Conservation (phyloP, 2,888 invertebrate genomes). For the Hyles lineata region DNA sequence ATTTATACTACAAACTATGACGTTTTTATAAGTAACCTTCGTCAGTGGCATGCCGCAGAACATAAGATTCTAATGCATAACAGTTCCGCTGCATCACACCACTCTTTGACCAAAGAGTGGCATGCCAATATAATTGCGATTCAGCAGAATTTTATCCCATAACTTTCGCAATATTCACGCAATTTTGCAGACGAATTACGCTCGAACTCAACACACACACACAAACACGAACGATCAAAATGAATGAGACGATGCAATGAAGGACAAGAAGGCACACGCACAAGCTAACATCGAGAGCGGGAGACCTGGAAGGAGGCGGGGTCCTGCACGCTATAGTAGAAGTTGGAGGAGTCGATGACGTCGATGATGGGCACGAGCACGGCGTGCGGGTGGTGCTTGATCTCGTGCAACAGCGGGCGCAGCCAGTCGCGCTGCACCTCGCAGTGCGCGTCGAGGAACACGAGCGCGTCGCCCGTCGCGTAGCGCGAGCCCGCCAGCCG, state of each 20-base stretch:
- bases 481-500: conserved; percentile 94
- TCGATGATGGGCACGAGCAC: conserved; percentile 98
- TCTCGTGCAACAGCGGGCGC: conserved; percentile 90
- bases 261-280: conserved; percentile 21
- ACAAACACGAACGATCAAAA: background rate
- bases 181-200: background rate
- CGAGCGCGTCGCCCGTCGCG: conserved; percentile 91
- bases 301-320: conserved; percentile 76
- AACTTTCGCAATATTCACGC: too few species aligned
- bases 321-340: conserved; percentile 89
- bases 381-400: conserved; percentile 91
- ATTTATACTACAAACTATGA: too few species aligned
- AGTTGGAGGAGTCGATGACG: conserved; percentile 92
- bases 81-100: too few species aligned
- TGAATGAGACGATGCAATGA: background rate
- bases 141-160: too few species aligned
- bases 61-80: too few species aligned
- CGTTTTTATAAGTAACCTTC: too few species aligned
- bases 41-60: too few species aligned
- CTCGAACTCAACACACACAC: background rate
- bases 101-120: too few species aligned
- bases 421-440: conserved; percentile 93
- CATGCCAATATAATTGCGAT: too few species aligned
- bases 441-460: conserved; percentile 97
- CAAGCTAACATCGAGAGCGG: conserved; percentile 26